Evolutionary conservation across 2,888 invertebrate species (phyloP), one percentile per base, ranked within the genome.

Genomic region (Aporophyla nigra): DNA sequence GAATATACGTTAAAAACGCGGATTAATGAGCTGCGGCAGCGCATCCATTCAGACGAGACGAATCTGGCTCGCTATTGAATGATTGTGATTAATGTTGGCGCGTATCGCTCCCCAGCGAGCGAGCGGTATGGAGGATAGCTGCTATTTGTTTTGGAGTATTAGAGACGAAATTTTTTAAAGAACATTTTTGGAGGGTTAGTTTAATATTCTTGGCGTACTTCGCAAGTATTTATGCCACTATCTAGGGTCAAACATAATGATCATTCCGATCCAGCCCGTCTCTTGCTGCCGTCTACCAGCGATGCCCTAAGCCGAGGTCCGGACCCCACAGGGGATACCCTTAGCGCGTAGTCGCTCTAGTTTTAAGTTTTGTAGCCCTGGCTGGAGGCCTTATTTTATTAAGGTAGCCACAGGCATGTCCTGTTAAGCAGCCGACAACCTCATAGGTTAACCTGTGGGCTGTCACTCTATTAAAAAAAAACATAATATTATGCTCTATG

Each of bases 21-120:
- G 75, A 88, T 85, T 89, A 88, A 89, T 87, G 89, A 86, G 80
- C 79, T 78, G 78, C 76, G 85, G 84, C 79, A 81, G 68, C 82
- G 74, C 69, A 78, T 78, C 79, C 79, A 80, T 76, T 79, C 71
- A 70, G 73, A 75, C 68, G 87, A 84, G 82, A 88, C 83, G 77
- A 87, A 85, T 88, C 85, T 79, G 74, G 76, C 74, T 77, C 70
- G 79, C 75, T 83, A 88, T 90, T 87, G 82, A 89, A 68, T 82
- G 88, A 87, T 87, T 82, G 87, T 84, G 85, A 90, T 89, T 83
- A 83, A 88, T 86, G 78, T 74, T 62, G 54, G 53, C 71, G 46
- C 54, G 46, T 62, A 81, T 84, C 76, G 75, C 24, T 78, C 76
- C 65, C 54, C 33, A 19, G 75, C 61, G 62, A 14, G 10, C 40